A percentile compares a stretch with the other conserved stretches of the same genome.
Evolutionary conservation across 2,113 vertebrate species (phyloP).

Genomic region (Boulengeromyrus knoepffleri): DNA sequence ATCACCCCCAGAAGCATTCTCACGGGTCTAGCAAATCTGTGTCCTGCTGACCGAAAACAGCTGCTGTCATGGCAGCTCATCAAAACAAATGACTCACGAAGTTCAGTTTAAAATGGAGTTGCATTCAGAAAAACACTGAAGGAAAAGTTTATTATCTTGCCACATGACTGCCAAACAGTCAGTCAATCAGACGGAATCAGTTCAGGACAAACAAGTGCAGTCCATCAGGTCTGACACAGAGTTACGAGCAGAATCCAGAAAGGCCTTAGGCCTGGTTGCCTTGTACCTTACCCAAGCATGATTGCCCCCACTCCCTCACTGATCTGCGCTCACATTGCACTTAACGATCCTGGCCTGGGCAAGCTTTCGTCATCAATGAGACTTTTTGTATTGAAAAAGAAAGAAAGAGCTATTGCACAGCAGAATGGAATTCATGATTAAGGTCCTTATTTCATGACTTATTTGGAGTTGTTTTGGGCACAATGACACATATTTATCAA

Average conservation of each 20-base stretch:
- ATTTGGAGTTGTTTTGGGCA: too few species aligned
- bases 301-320: background rate
- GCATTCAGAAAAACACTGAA: background rate
- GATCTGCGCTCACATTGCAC: background rate
- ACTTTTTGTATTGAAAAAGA: background rate
- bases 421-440: background rate
- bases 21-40: background rate
- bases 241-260: background rate
- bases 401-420: background rate
- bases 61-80: background rate
- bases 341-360: background rate
- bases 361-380: background rate
- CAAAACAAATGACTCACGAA: background rate
- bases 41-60: background rate
- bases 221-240: background rate
- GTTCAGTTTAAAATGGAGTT: background rate
- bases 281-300: background rate
- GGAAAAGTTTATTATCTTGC: background rate
- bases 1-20: background rate
- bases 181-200: background rate
- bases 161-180: background rate
- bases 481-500: background rate
- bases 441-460: background rate
- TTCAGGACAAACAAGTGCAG: background rate
- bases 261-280: background rate